These are phyloP conservation scores for Ichneumoninae sp. DNA, from an alignment of 2,888 invertebrate species.

Conservation along the genomic window DNA sequence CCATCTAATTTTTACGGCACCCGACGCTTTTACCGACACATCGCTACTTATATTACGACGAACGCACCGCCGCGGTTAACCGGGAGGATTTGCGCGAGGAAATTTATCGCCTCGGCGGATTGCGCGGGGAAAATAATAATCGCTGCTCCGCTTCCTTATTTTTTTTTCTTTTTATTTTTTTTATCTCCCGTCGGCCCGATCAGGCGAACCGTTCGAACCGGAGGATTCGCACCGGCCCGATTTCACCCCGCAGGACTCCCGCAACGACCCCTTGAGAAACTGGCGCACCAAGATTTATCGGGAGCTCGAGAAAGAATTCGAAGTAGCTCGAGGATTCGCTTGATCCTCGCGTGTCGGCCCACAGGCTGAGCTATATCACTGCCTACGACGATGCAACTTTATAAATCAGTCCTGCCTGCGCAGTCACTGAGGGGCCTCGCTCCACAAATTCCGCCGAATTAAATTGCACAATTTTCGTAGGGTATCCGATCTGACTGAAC, in stretches of 20 bases:
- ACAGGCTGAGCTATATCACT: conserved; percentile 43
- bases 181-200: conserved; percentile 18
- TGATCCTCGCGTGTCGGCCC: conserved; percentile 56
- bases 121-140: conserved; percentile 63
- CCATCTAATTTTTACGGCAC: conserved; percentile 70
- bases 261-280: conserved; percentile 47
- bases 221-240: conserved; percentile 44
- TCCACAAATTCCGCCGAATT: conserved; percentile 21
- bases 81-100: conserved; percentile 68
- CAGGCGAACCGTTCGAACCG: conserved; percentile 40
- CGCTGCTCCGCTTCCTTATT: conserved; percentile 27
- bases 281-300: conserved; percentile 62
- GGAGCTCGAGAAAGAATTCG: conserved; percentile 60
- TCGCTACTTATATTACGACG: conserved; percentile 68
- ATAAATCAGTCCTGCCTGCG: conserved; percentile 26
- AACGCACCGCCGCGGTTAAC: conserved; percentile 62
- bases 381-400: conserved; percentile 27
- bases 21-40: conserved; percentile 67
- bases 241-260: conserved; percentile 42
- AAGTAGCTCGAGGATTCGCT: conserved; percentile 59
- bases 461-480: not conserved
- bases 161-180: not conserved
- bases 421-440: not conserved
- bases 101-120: conserved; percentile 66
- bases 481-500: not conserved